A percentile compares a stretch with the other conserved stretches of the same genome.
These are phyloP conservation scores for Alexandromys fortis DNA, from an alignment of 2,113 vertebrate species.

Conservation along the genomic window DNA sequence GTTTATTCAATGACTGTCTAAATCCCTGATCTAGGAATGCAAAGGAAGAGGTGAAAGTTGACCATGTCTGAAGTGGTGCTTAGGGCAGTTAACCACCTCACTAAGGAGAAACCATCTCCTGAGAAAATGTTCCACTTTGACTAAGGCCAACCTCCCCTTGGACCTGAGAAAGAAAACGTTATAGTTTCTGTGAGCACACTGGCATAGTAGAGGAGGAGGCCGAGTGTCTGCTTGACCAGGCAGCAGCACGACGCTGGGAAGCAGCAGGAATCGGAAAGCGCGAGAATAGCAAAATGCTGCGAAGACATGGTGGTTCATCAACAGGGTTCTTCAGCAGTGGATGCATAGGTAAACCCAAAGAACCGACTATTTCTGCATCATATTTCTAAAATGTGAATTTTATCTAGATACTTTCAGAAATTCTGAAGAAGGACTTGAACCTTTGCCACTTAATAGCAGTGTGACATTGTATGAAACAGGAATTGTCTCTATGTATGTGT, in stretches of 20 bases:
- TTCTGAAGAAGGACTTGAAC: background rate
- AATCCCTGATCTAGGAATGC: background rate
- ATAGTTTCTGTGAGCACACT: accelerated
- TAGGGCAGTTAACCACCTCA: background rate
- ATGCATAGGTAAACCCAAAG: background rate
- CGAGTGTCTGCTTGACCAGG: accelerated
- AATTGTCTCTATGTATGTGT: background rate
- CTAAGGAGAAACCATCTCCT: background rate
- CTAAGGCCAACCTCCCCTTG: too few relatives aligned
- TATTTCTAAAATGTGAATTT: background rate
- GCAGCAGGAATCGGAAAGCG: too few relatives aligned
- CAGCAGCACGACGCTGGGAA: background rate
- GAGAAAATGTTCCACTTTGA: background rate
- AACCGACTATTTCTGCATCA: background rate
- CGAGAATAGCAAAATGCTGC: background rate
- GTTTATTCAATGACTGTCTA: background rate
- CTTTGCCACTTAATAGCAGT: background rate
- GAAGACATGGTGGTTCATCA: background rate
- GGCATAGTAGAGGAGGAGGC: background rate
- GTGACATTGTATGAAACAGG: background rate
- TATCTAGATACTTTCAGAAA: background rate
- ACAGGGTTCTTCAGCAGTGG: background rate
- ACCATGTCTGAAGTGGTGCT: background rate
- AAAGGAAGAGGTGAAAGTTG: background rate
- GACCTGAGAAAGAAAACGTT: background rate